Base-by-base conservation (phyloP, 2,797 vertebrate genomes). In the Leucoraja ocellata region DNA sequence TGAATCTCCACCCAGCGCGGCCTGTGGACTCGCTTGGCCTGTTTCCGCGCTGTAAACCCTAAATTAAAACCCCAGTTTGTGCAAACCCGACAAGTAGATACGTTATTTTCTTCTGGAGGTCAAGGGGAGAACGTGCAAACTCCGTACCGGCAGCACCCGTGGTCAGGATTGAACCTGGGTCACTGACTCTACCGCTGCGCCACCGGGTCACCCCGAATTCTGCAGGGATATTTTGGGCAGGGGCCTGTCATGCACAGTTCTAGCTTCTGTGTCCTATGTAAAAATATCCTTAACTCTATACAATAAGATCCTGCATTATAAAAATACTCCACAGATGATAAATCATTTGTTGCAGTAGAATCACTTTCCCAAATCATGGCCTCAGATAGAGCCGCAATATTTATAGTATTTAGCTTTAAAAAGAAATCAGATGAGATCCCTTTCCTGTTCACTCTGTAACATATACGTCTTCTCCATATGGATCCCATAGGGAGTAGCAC, bases 261-360 rank as follows among this genome's bases (percentile, higher is more conserved):
- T 54, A 54, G 46, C 4, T 54, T 54, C 46, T 1, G 2, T 39
- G 39, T 39, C 1, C 1, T 39, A 39, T 39, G 39, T 39, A 39
- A 39, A 1, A 39, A 39, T 65, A 21, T 16, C 61, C 16, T n/a
- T 18, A 68, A 54, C 58, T 28, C 28, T 83, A 54, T 10, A 36
- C n/a, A 36, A 61, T 6, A 23, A 68, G 0, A 9, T 63, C 84
- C 16, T 21, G 65, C n/a, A n/a, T 18, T 65, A 16, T 68, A 65
- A 36, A 88, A 36, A 68, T 36, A 18, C 54, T 36, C 84, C 68
- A 9, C 32, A 18, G n/a, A 88, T 32, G 84, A 88, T 65, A 88
- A 88, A 88, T 68, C 61, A 88, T 65, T 88, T 88, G 81, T 23
- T n/a, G 58, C 84, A 88, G 65, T 32, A 88, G 21, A 54, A 68